Conservation (phyloP, 2,888 invertebrate species). For the Torymus tubicola region DNA sequence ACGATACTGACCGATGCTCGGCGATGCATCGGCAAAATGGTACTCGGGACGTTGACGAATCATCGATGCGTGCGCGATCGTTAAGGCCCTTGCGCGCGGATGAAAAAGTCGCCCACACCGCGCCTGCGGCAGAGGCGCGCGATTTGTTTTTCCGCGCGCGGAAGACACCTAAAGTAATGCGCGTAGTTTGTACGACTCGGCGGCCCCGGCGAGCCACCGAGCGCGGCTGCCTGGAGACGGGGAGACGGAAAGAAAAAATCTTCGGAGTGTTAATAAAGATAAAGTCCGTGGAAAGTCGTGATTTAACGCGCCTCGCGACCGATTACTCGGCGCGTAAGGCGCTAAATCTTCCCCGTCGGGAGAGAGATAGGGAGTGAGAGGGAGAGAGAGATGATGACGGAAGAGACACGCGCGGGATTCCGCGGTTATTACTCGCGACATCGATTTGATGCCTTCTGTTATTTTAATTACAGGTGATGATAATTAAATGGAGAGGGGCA, state of each 20-base stretch:
- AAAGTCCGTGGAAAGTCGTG: conserved; percentile 22
- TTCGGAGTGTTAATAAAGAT: conserved; percentile 29
- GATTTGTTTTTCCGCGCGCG: conserved; percentile 19
- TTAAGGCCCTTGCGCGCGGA: not conserved
- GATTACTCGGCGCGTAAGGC: conserved; percentile 14
- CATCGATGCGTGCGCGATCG: conserved; percentile 17
- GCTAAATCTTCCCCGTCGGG: not conserved
- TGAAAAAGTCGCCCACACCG: conserved; percentile 21
- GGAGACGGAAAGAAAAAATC: not conserved
- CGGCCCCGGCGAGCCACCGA: not conserved
- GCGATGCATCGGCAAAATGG: not conserved
- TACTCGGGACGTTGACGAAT: conserved; percentile 36
- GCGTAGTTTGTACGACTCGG: conserved; percentile 14
- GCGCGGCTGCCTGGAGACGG: not conserved
- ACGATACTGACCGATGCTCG: too few relatives aligned
- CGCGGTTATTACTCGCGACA: conserved; percentile 28
- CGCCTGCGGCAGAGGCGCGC: not conserved
- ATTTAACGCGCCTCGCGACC: conserved; percentile 10
- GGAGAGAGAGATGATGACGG: not conserved
- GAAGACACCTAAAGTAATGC: conserved; percentile 25
- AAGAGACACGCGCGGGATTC: too few relatives aligned
- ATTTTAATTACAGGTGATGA: conserved; percentile 38
- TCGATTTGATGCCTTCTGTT: conserved; percentile 44
- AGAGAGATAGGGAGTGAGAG: not conserved
- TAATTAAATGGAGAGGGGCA: conserved; percentile 12